Evolutionary conservation across 2,113 vertebrate species (phyloP).

Genomic region (Chloroceryle aenea): DNA sequence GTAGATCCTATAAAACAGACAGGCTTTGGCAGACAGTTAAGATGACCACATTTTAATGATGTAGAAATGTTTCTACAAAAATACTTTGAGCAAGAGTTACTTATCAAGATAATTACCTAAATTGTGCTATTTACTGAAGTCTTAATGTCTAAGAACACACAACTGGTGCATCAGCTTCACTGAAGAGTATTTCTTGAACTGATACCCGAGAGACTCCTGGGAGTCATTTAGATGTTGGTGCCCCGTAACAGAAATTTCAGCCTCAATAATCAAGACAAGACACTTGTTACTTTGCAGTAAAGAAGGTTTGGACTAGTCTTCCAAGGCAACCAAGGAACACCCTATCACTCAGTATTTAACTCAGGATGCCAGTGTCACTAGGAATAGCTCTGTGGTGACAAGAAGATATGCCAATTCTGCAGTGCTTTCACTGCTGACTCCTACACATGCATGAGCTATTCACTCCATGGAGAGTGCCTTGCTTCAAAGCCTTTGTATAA

Average conservation of each 20-base stretch:
- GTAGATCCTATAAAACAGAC: conserved; percentile 83
- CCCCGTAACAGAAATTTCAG: background rate
- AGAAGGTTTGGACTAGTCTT: background rate
- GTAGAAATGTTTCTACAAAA: background rate
- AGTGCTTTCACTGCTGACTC: background rate
- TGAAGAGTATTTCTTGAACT: background rate
- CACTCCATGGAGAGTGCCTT: background rate
- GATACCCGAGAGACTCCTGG: background rate
- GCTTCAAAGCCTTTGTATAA: background rate
- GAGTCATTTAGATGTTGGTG: background rate
- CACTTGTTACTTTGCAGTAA: background rate
- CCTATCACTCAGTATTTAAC: background rate
- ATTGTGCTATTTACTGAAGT: background rate
- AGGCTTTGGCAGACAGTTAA: background rate
- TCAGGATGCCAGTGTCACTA: background rate
- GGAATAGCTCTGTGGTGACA: background rate
- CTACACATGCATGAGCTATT: background rate
- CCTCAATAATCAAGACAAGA: background rate
- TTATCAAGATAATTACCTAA: background rate
- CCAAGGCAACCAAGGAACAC: background rate
- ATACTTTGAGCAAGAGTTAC: background rate
- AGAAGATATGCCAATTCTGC: background rate
- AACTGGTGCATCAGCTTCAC: background rate
- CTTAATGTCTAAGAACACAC: background rate
- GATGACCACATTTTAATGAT: background rate